Evolutionary conservation across 53 echinoderm and acorn worm species (phyloP).

Genomic region (Echinarachnius parma): DNA sequence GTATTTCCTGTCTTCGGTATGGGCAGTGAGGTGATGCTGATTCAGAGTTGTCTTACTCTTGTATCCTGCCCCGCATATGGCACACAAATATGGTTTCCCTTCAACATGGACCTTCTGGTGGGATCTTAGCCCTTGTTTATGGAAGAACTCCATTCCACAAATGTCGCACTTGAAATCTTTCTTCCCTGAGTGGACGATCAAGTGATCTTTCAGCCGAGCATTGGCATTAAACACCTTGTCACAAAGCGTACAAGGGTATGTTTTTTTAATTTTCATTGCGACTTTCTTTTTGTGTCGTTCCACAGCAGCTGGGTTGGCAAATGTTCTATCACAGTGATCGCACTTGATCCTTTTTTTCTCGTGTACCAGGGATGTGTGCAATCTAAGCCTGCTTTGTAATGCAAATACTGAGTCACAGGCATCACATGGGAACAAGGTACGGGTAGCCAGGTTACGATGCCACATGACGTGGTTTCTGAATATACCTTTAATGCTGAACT

Average conservation of each 20-base stretch:
- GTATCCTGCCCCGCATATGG: conserved; percentile 15
- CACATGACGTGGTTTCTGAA: conserved; percentile 13
- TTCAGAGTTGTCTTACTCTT: conserved; percentile 27
- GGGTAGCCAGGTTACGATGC: conserved; percentile 14
- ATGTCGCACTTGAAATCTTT: conserved; percentile 12
- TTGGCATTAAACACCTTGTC: conserved; percentile 17
- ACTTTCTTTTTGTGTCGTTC: not conserved
- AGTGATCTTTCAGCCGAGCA: conserved; percentile 8
- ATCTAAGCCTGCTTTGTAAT: too few species aligned
- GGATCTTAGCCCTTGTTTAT: not conserved
- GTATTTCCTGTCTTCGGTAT: conserved; percentile 17
- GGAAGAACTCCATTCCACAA: conserved; percentile 14
- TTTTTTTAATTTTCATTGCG: too few species aligned
- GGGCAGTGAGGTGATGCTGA: conserved; percentile 36
- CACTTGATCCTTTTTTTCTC: not conserved
- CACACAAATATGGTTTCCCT: conserved; percentile 24
- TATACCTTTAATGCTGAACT: not conserved
- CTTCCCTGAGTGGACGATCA: conserved; percentile 10
- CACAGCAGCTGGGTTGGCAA: not conserved
- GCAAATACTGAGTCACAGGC: not conserved
- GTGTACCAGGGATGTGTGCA: too few species aligned
- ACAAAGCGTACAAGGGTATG: conserved; percentile 21
- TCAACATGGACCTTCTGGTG: conserved; percentile 30
- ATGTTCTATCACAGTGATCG: conserved; percentile 5
- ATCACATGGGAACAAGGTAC: not conserved